A percentile compares a stretch with the other conserved stretches of the same genome.
Evolutionary conservation across 2,797 vertebrate genomes (phyloP).

Genomic region (Gallirallus australis): DNA sequence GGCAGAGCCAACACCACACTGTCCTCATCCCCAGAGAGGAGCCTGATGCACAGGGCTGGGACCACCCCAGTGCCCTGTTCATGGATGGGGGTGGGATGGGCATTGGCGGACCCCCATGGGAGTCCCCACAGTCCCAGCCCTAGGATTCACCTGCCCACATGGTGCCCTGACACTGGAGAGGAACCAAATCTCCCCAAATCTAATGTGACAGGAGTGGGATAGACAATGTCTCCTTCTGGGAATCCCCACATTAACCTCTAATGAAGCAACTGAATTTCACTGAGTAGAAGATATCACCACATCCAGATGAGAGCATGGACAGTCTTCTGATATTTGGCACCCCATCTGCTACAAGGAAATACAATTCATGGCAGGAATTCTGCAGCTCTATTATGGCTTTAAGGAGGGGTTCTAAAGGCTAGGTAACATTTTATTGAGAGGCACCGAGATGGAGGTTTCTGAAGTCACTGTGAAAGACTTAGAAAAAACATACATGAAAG

Average conservation of each 20-base stretch:
- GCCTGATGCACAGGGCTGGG: rapidly evolving
- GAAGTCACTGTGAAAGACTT: neutral
- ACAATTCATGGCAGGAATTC: neutral
- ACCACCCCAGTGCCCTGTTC: neutral
- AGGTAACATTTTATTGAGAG: neutral
- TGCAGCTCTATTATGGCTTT: neutral
- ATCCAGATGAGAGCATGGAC: neutral
- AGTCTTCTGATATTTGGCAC: rapidly evolving
- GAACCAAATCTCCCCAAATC: neutral
- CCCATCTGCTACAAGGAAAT: neutral
- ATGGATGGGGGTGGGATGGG: too few species aligned
- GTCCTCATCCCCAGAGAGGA: neutral
- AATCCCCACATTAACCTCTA: neutral
- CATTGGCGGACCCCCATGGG: neutral
- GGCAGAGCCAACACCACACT: neutral
- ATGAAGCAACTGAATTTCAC: neutral
- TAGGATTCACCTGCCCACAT: rapidly evolving
- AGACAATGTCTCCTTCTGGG: neutral
- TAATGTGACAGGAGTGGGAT: neutral
- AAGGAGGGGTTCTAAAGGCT: neutral
- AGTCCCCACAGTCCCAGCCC: rapidly evolving
- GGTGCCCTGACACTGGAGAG: neutral
- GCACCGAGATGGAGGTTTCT: neutral
- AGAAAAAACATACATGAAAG: neutral
- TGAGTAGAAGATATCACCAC: neutral